These are phyloP conservation scores for Choreutis nemorana DNA, from an alignment of 2,888 invertebrate genomes.

Conservation along the genomic window DNA sequence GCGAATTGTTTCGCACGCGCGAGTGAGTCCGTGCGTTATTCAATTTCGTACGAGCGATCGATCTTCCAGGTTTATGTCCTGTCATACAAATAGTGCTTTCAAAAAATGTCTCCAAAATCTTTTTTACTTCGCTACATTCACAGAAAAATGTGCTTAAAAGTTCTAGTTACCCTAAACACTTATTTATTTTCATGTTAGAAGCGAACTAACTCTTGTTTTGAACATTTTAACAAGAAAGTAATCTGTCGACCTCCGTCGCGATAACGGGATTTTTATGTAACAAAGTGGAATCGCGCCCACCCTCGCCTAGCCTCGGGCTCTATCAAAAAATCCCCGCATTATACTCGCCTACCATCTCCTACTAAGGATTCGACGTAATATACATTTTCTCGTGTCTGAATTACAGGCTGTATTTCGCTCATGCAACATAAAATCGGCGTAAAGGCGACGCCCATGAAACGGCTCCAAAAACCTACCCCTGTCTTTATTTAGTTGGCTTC, in stretches of 20 bases:
- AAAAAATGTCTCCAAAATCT: too few relatives aligned
- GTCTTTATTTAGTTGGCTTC: conserved; percentile 53
- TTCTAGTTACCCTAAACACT: too few relatives aligned
- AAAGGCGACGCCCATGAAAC: conserved; percentile 51
- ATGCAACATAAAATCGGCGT: conserved; percentile 58
- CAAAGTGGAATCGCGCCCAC: conserved; percentile 60
- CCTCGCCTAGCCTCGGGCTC: conserved; percentile 60
- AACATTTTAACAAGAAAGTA: conserved; percentile 65
- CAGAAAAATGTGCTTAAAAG: too few relatives aligned
- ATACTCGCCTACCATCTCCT: conserved; percentile 39
- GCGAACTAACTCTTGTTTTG: conserved; percentile 58
- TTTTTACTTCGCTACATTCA: too few relatives aligned
- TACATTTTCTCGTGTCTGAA: conserved; percentile 59
- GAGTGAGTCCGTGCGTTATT: conserved; percentile 12
- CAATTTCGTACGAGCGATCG: conserved; percentile 16
- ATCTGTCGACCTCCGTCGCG: conserved; percentile 61
- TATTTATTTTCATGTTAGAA: conserved; percentile 52
- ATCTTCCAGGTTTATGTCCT: too few relatives aligned
- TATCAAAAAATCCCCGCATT: conserved; percentile 51
- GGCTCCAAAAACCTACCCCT: conserved; percentile 33
- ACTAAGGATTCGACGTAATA: conserved; percentile 57
- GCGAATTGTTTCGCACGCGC: conserved; percentile 24
- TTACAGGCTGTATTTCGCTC: conserved; percentile 57
- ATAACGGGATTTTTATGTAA: conserved; percentile 65
- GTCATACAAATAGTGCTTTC: too few relatives aligned